Evolutionary conservation across 2,888 invertebrate species (phyloP), one percentile per base, ranked within the genome.

Genomic region (Heliconius sara): DNA sequence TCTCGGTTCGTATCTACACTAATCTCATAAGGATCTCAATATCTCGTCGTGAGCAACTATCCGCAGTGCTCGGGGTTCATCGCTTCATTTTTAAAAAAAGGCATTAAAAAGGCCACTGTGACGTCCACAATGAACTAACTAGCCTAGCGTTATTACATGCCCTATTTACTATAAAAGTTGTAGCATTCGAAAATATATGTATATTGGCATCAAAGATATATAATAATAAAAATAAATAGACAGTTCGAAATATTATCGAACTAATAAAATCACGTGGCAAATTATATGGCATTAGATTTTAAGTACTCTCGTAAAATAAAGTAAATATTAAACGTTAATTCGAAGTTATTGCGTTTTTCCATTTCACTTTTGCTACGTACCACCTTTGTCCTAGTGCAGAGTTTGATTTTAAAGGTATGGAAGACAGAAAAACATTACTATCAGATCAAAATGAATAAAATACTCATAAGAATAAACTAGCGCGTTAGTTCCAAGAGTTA

Each of bases 201-300:
- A 88, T 86, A 87, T 88, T 88, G 87, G 88, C 88, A 89, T 90
- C 89, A 87, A 88, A 89, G 90, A 90, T 90, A 90, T 89, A 89
- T 89, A 80, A 89, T 89, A 80, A 60, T 66, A 76, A 89, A 92
- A 93, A 91, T 92, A 92, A 91, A 87, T 85, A 90, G 86, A 91
- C 88, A 91, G 89, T 89, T 90, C 89, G 90, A 93, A 92, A 92
- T 93, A 94, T 94, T 93, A 94, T 93, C 92, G 93, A 92, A 92
- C 86, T 90, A 92, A 92, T 90, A 92, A 92, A 93, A 91, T 92
- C 92, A 92, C 87, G 95, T 94, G 94, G 95, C 94, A 94, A 94
- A 94, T 90, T 91, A 94, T 95, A 95, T 95, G 95, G 95, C 94
- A 94, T 92, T 93, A 92, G 94, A 91, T 89, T 90, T 94, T 95